phyloP scores from a whole-genome alignment of 2,797 vertebrate species.

The Falco columbarius region DNA sequence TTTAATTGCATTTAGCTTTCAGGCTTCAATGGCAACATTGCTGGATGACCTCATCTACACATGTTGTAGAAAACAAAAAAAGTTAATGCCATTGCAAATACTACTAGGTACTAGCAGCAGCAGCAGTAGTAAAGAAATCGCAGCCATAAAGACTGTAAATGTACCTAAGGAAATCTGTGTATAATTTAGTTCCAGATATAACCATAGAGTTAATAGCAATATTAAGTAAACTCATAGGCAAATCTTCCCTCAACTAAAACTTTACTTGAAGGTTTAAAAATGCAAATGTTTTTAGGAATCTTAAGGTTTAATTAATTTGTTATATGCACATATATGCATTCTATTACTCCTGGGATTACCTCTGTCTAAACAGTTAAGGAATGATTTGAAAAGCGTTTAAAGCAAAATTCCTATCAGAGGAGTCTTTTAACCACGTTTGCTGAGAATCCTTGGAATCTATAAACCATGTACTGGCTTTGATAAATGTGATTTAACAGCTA shows the following conservation, averaged over 20 bases:
- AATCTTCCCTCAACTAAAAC: background rate
- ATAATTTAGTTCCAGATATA: constrained; percentile 42
- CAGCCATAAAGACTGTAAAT: background rate
- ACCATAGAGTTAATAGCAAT: background rate
- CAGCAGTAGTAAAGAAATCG: constrained; percentile 7
- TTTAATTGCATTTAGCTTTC: constrained; percentile 37
- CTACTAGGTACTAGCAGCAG: background rate
- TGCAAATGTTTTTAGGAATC: constrained; percentile 20
- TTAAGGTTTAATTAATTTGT: background rate
- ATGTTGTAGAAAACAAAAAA: constrained; percentile 19
- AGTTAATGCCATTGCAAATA: constrained; percentile 13
- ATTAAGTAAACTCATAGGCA: background rate
- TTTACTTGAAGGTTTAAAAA: constrained; percentile 26
- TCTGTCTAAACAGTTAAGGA: background rate
- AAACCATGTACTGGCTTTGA: background rate
- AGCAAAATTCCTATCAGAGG: background rate
- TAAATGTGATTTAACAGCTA: constrained; percentile 4
- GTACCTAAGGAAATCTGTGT: constrained; percentile 20
- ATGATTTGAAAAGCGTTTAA: background rate
- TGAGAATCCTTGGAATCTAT: background rate
- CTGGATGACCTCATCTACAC: constrained; percentile 2
- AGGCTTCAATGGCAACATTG: constrained; percentile 1
- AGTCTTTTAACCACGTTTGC: background rate
- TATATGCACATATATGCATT: background rate
- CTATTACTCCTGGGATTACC: background rate